phyloP scores from a whole-genome alignment of 2,797 vertebrate species.

The Gobio occitaniae region DNA sequence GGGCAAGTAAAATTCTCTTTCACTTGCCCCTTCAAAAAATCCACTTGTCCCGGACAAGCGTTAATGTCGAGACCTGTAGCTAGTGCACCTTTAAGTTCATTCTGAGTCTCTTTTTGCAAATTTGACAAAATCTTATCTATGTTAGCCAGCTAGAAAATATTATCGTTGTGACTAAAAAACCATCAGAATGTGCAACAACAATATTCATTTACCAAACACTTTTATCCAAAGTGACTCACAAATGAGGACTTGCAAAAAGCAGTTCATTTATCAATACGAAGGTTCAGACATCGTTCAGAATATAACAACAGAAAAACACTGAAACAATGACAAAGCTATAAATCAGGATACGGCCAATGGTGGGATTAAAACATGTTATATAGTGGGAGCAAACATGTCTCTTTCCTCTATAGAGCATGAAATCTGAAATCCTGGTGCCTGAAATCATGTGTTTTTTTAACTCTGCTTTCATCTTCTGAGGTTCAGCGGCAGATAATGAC shows the following conservation, averaged over 20 bases:
- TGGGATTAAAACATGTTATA: slow-evolving; percentile 9
- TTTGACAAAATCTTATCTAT: not conserved
- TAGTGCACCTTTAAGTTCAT: no score
- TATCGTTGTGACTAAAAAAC: not conserved
- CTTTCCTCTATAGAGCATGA: slow-evolving; percentile 19
- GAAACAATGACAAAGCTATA: slow-evolving; percentile 39
- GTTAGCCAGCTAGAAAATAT: not conserved
- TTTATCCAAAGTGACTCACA: no score
- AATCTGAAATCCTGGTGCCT: not conserved
- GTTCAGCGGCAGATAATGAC: slow-evolving; percentile 45
- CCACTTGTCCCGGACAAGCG: no score
- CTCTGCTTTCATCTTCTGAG: slow-evolving; percentile 38
- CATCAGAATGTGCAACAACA: not conserved
- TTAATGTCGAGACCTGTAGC: no score
- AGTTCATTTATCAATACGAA: no score
- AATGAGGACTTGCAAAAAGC: no score
- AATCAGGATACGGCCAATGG: not conserved
- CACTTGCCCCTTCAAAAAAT: no score
- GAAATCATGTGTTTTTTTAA: slow-evolving; percentile 35
- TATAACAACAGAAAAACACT: not conserved
- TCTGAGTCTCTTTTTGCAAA: not conserved
- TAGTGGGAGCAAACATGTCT: slow-evolving; percentile 56
- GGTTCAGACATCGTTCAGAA: not conserved
- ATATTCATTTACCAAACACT: not conserved
- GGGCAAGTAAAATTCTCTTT: no score